These are phyloP conservation scores for Conus ventricosus DNA, from an alignment of 1,140 invertebrate genomes.

Conservation along the genomic window DNA sequence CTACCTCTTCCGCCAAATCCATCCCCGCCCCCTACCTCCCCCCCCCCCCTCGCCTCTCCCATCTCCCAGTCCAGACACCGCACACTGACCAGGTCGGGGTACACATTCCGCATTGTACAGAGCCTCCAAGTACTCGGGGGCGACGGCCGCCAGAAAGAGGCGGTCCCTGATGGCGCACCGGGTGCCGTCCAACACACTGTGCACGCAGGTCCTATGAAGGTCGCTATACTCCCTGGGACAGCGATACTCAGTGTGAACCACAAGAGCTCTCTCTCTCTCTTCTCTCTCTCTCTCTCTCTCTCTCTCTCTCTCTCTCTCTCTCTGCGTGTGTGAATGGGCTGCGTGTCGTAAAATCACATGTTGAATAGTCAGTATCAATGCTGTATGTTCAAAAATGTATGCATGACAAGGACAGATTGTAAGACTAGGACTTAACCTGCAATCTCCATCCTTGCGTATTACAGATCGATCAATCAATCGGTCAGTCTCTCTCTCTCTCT, in stretches of 20 bases:
- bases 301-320: conserved; percentile 7
- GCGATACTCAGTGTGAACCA: too few species aligned
- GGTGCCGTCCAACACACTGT: background rate
- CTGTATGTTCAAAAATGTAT: too few species aligned
- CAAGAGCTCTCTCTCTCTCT: too few species aligned
- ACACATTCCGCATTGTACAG: background rate
- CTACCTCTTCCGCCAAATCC: background rate
- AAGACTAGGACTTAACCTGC: too few species aligned
- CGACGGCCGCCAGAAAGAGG: background rate
- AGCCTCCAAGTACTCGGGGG: background rate
- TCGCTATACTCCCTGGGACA: background rate
- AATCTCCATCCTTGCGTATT: too few species aligned
- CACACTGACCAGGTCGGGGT: background rate
- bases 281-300: too few species aligned
- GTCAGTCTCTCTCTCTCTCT: too few species aligned
- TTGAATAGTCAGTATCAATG: too few species aligned
- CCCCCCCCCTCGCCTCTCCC: too few species aligned
- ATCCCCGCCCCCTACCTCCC: background rate
- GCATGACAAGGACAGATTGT: too few species aligned
- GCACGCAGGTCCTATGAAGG: background rate
- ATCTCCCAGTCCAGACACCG: background rate
- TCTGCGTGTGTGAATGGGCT: conserved; percentile 20
- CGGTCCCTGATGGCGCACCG: background rate
- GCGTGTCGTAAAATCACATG: background rate
- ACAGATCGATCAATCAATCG: too few species aligned